A percentile compares a stretch with the other conserved stretches of the same genome.
Evolutionary conservation across 2,113 vertebrate genomes (phyloP).

Genomic region (Hippocampus guttulatus): DNA sequence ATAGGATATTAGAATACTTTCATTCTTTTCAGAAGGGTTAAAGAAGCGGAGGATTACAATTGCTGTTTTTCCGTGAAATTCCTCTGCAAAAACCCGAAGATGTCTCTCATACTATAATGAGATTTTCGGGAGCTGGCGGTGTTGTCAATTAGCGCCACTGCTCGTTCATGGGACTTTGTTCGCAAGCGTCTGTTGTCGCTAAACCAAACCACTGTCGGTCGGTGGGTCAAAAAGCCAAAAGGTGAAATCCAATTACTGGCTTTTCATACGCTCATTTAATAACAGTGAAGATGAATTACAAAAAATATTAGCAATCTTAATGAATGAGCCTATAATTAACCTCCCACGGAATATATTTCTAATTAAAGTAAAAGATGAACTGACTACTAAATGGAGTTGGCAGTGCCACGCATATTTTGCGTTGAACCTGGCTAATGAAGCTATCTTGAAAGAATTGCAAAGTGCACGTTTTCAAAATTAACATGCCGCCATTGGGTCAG

Average conservation of each 20-base stretch:
- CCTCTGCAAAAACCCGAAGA: conserved; percentile 9
- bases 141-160: conserved; percentile 61
- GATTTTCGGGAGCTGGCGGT: conserved; percentile 42
- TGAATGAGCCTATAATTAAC: conserved; percentile 60
- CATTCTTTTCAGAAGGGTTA: conserved; percentile 37
- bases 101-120: conserved; percentile 47
- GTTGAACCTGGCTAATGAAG: conserved; percentile 41
- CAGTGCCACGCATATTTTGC: background rate
- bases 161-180: conserved; percentile 36
- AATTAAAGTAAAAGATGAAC: conserved; percentile 61
- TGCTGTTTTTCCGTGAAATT: conserved; percentile 27
- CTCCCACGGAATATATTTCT: conserved; percentile 39
- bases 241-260: conserved; percentile 58
- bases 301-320: conserved; percentile 45
- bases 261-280: conserved; percentile 32
- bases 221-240: conserved; percentile 55
- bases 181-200: conserved; percentile 35
- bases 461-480: conserved; percentile 13
- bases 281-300: conserved; percentile 41
- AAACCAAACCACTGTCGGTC: conserved; percentile 33
- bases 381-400: conserved; percentile 30
- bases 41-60: conserved; percentile 40
- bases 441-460: conserved; percentile 34
- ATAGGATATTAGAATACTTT: conserved; percentile 26
- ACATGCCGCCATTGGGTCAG: conserved; percentile 8